Percentiles rank a stretch among this genome's conserved stretches.
Evolutionary conservation across 2,113 vertebrate genomes (phyloP).

Genomic region (Cromileptes altivelis): DNA sequence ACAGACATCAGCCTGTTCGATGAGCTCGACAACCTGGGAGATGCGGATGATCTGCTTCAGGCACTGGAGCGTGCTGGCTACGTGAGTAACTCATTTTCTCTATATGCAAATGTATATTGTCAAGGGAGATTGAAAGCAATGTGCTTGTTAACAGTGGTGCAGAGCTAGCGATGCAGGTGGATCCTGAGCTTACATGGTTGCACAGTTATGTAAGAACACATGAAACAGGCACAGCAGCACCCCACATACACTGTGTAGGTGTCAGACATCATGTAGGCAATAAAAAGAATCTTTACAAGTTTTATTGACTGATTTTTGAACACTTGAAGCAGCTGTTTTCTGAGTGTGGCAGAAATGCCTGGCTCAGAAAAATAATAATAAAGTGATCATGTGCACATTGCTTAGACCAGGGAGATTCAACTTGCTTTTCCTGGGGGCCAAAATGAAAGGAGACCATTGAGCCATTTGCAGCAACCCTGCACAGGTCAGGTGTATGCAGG

Average conservation of each 20-base stretch:
- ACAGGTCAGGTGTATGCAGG: no score
- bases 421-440: no score
- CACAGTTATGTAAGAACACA: background rate
- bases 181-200: background rate
- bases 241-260: background rate
- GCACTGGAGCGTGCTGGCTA: conserved; percentile 79
- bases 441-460: no score
- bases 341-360: background rate
- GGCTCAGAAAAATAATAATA: background rate
- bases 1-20: conserved; percentile 92
- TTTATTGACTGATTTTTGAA: conserved; percentile 14
- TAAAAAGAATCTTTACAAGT: background rate
- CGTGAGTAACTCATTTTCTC: conserved; percentile 81
- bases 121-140: background rate
- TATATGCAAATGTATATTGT: conserved; percentile 3
- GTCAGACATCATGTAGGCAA: background rate
- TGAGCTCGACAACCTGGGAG: conserved; percentile 88
- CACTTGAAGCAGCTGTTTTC: background rate
- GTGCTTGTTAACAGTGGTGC: no score
- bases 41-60: conserved; percentile 84
- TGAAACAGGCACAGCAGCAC: background rate
- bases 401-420: no score
- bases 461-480: no score
- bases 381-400: background rate
- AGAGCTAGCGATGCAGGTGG: background rate